Evolutionary conservation across 2,113 vertebrate genomes (phyloP), one percentile per base, ranked within the genome.

Genomic region (Channa argus): DNA sequence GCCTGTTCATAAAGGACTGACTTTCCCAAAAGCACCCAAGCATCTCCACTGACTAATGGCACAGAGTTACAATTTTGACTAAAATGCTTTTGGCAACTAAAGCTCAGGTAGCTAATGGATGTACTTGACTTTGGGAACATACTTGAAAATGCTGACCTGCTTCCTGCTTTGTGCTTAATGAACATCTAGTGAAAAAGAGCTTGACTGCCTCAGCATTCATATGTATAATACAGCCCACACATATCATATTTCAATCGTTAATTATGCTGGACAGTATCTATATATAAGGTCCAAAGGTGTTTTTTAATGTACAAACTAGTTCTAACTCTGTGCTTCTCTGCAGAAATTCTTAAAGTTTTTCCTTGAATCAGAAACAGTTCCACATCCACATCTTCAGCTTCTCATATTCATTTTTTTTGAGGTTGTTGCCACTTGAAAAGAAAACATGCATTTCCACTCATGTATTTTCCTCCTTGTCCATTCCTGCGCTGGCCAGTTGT

Each of bases 101-200:
- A 67, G 66, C 65, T 41, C 34, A 63, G 39, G 58, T 62, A 54
- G 43, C 8, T 51, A 63, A 43, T 74, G 52, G 39, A 53, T 73
- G 71, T 39, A 15, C 15, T 74, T 10, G 36, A 63, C 75, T 79
- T 49, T 73, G 47, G 46, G 60, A 74, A 68, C 10, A 55, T 38
- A n/a, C 24, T 46, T 68, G 4, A 34, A 77, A 59, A 71, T 39
- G 59, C 34, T 73, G 41, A 71, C 63, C 52, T 74, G 63, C 64
- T 54, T 60, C 76, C 66, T 79, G 44, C 73, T 72, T 56, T 69
- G 75, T 24, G 6, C 70, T 82, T 85, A 83, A 82, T 73, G 61
- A 83, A 71, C 13, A 77, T 54, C 44, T n/a, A 55, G 47, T 63
- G 14, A 84, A 76, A 70, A 41, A 45, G 34, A 56, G 39, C 39